These are phyloP conservation scores for Ophioderma brevispina DNA, from an alignment of 35 echinoderm and acorn worm species.

Conservation along the genomic window DNA sequence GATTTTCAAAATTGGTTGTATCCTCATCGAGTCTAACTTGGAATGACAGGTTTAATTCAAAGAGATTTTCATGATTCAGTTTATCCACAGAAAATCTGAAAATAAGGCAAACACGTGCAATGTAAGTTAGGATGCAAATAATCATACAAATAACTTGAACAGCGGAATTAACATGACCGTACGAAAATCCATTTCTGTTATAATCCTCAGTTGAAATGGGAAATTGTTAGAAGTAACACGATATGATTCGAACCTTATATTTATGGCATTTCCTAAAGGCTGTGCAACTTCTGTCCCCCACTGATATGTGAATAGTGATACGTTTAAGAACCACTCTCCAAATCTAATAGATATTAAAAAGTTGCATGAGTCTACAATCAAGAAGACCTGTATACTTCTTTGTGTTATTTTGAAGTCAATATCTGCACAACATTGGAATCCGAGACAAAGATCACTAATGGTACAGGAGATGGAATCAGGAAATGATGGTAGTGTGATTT, in stretches of 20 bases:
- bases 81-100: constrained; percentile 23
- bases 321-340: neutral
- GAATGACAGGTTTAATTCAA: neutral
- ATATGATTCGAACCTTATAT: too few relatives aligned
- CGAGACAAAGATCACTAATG: constrained; percentile 9
- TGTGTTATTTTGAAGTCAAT: neutral
- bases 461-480: neutral
- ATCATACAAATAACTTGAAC: too few relatives aligned
- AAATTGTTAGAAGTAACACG: too few relatives aligned
- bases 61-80: neutral
- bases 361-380: constrained; percentile 22
- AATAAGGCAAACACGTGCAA: too few relatives aligned
- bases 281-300: neutral
- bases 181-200: too few relatives aligned
- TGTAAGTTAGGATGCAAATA: too few relatives aligned
- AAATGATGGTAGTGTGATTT: neutral
- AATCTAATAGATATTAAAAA: neutral
- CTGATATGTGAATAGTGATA: neutral
- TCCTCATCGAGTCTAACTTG: neutral
- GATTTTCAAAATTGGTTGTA: neutral
- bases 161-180: too few relatives aligned
- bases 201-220: too few relatives aligned
- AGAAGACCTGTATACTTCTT: neutral
- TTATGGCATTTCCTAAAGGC: too few relatives aligned
- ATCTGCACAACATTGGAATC: constrained; percentile 24